Base-by-base conservation (phyloP, 1,140 invertebrate genomes). In the Bombus pascuorum region DNA sequence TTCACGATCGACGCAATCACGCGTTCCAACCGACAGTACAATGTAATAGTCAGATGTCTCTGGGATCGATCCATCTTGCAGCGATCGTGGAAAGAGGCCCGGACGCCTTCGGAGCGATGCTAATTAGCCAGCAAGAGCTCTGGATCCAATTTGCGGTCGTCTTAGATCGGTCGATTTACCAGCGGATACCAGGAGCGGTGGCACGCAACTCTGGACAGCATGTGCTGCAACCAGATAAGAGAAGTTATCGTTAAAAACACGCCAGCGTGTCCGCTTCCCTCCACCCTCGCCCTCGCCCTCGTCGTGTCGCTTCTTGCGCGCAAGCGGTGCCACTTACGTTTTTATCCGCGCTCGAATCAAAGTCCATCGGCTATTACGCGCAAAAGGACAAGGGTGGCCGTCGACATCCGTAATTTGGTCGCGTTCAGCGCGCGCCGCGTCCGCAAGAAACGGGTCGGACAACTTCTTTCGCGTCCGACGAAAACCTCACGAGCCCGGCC, bases 191-290 rank as follows among this genome's bases (percentile, higher is more conserved):
- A 80, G 75, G 66, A 83, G 76, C 65, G 79, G 80, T 62, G 81
- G 83, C 88, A 85, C 84, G 81, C 87, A 80, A 81, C 87, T 86
- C 71, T 66, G 81, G 84, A 83, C 85, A 89, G 85, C 89, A 90
- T 90, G 89, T 90, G 89, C 85, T 90, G 73, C 79, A 78, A 65
- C 44, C 73, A 90, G 89, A 90, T 90, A 90, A 90, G 87, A 89
- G 85, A 79, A 89, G 89, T 89, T 89, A 90, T 90, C 89, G 89
- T 90, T 90, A 90, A 90, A 90, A 90, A 90, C 87, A 87, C 78
- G 89, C 89, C 89, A 87, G 85, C 85, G 57, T 59, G 75, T 59
- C 53, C 57, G 75, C 75, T 62, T 28, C 28, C 32, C n/a, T 42
- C 22, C 44, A 3, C n/a, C 25, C 22, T 28, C 74, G 22, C 18